Evolutionary conservation across 2,888 invertebrate genomes (phyloP).

Genomic region (Doris montereyensis): DNA sequence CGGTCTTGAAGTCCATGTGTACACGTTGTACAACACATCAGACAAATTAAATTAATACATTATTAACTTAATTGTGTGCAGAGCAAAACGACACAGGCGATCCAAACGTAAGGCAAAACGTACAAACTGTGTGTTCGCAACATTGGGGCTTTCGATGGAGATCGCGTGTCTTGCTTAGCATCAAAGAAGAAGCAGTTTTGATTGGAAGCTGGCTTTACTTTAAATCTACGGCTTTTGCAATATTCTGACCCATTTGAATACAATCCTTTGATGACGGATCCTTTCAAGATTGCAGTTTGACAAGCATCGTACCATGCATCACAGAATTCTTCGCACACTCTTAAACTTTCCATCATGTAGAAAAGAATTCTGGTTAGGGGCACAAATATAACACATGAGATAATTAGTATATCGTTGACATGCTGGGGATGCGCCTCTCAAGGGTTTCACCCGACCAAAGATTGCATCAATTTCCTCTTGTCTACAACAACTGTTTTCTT

Average conservation of each 20-base stretch:
- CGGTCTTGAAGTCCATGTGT: too few species aligned
- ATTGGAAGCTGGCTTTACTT: constrained; percentile 58
- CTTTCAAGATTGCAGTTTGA: constrained; percentile 70
- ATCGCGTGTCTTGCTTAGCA: constrained; percentile 47
- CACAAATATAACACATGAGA: constrained; percentile 73
- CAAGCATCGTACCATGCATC: constrained; percentile 71
- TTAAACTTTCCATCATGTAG: constrained; percentile 68
- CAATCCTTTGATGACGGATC: constrained; percentile 66
- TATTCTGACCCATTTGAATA: constrained; percentile 69
- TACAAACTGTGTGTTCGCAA: too few species aligned
- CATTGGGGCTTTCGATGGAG: too few species aligned
- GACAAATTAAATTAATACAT: too few species aligned
- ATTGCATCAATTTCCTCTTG: constrained; percentile 72
- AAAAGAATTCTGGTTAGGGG: constrained; percentile 71
- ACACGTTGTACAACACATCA: too few species aligned
- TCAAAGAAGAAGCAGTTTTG: constrained; percentile 66
- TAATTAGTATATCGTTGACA: constrained; percentile 72
- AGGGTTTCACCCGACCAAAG: constrained; percentile 71
- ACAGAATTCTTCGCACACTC: constrained; percentile 72
- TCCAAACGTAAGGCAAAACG: too few species aligned
- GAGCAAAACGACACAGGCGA: too few species aligned
- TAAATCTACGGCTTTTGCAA: constrained; percentile 69
- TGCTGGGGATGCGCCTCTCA: constrained; percentile 69
- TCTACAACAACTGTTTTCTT: constrained; percentile 71
- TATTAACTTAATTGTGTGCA: too few species aligned